Evolutionary conservation across 2,113 vertebrate species (phyloP).

Genomic region (Silurus glanis): DNA sequence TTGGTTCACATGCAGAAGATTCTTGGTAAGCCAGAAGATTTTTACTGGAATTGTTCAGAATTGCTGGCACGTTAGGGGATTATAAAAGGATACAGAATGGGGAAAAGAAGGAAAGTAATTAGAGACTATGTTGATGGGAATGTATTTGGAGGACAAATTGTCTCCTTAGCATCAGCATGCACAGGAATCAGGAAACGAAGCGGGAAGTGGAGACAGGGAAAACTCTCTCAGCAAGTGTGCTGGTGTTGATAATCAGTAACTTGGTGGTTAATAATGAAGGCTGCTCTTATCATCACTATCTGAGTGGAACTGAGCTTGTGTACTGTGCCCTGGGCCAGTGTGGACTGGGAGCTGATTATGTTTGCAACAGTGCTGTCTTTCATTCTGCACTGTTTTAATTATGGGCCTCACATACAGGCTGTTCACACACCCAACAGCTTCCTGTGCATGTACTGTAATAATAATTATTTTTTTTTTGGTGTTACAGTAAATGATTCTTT

Average conservation of each 20-base stretch:
- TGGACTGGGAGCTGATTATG: conserved; percentile 25
- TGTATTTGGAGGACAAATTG: background rate
- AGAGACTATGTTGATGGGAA: background rate
- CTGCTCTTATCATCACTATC: conserved; percentile 19
- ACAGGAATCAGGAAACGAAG: conserved; percentile 25
- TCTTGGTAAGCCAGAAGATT: background rate
- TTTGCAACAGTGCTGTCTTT: conserved; percentile 36
- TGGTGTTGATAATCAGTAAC: conserved; percentile 44
- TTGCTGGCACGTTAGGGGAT: background rate
- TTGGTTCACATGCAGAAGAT: background rate
- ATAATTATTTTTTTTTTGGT: background rate
- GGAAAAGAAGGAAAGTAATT: background rate
- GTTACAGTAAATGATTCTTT: conserved; percentile 27
- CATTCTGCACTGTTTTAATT: conserved; percentile 39
- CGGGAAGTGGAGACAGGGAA: background rate
- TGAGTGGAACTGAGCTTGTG: conserved; percentile 6
- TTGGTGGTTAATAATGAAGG: conserved; percentile 44
- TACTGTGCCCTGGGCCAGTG: conserved; percentile 17
- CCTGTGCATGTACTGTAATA: conserved; percentile 26
- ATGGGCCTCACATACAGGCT: conserved; percentile 24
- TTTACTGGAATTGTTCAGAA: background rate
- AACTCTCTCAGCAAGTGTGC: background rate
- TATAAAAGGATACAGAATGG: background rate
- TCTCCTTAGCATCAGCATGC: background rate
- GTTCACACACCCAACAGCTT: conserved; percentile 44